Evolutionary conservation across 2,888 invertebrate genomes (phyloP).

Genomic region (Ormyrus labotus): DNA sequence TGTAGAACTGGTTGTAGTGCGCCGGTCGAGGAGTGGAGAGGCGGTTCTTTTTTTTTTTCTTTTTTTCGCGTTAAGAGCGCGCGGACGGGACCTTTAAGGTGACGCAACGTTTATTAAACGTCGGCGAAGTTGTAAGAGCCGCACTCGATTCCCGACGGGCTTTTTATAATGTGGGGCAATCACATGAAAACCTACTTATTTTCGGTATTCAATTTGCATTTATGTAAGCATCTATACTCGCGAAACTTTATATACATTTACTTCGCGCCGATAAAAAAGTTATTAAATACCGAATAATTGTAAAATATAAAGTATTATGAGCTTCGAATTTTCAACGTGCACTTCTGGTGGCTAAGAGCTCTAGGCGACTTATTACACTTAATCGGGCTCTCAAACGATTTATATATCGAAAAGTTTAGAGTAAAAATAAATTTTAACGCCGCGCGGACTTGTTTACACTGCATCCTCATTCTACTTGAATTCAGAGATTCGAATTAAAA

Average conservation of each 20-base stretch:
- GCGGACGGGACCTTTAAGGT: constrained; percentile 21
- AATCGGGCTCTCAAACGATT: too few species aligned
- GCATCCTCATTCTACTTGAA: too few species aligned
- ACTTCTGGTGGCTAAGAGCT: too few species aligned
- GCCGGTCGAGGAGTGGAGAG: background rate
- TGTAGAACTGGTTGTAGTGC: constrained; percentile 8
- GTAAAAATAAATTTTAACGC: too few species aligned
- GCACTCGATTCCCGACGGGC: constrained; percentile 8
- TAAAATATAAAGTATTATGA: constrained; percentile 25
- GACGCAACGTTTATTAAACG: constrained; percentile 44
- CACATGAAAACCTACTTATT: background rate
- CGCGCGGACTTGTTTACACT: too few species aligned
- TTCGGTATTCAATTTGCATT: constrained; percentile 43
- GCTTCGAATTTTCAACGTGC: constrained; percentile 12
- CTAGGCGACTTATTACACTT: too few species aligned
- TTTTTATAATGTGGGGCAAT: constrained; percentile 41
- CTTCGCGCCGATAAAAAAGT: constrained; percentile 38
- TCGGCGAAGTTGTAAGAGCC: constrained; percentile 4
- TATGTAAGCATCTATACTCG: constrained; percentile 30
- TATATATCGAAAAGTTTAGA: too few species aligned
- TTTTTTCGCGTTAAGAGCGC: background rate
- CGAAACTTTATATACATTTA: background rate
- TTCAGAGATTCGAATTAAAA: background rate
- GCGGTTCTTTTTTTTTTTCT: too few species aligned
- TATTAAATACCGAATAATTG: constrained; percentile 24